Evolutionary conservation across 1,140 invertebrate genomes (phyloP), one percentile per base, ranked within the genome.

Genomic region (Drosophila grimshawi): DNA sequence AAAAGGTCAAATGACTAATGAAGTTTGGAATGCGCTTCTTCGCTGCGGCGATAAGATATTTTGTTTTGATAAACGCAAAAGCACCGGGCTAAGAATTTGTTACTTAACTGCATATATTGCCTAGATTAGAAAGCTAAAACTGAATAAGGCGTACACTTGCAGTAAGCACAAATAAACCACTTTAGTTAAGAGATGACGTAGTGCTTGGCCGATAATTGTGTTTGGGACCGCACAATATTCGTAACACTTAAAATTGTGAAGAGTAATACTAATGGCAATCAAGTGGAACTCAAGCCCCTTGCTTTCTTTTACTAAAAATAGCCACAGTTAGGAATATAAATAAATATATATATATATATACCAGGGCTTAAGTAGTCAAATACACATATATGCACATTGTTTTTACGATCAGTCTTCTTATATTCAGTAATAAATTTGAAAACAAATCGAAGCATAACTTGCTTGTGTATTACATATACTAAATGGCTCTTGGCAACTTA

Each of bases 171-270:
- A 60, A 74, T 74, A 57, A 59, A 71, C 33, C 82, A 62, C 66
- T 72, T 66, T 76, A 86, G 79, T 86, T 82, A 75, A 78, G 81
- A 76, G 76, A 86, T 88, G 83, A 86, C 83, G 82, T 86, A 66
- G 57, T 59, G 6, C 37, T 61, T 6, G 3, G 2, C 39, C 29
- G 5, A 43, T 43, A 30, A 41, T 27, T 10, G 0, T n/a, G 3
- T 2, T 4, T 29, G 3, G 19, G 10, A 4, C 7, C 5, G 10
- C 10, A 35, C 10, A 37, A 55, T 4, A 19, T 19, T 19, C 19
- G 19, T 19, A 55, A 35, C 7, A 33, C 33, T 33, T 33, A 4
- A 33, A 33, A 4, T 33, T 33, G 33, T 33, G 33, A 19, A 39
- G 37, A 7, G 6, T 8, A 10, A 39, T 4, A 43, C 39, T 41